Evolutionary conservation across 2,888 invertebrate genomes (phyloP).

Genomic region (Neocrepidodera transversa): DNA sequence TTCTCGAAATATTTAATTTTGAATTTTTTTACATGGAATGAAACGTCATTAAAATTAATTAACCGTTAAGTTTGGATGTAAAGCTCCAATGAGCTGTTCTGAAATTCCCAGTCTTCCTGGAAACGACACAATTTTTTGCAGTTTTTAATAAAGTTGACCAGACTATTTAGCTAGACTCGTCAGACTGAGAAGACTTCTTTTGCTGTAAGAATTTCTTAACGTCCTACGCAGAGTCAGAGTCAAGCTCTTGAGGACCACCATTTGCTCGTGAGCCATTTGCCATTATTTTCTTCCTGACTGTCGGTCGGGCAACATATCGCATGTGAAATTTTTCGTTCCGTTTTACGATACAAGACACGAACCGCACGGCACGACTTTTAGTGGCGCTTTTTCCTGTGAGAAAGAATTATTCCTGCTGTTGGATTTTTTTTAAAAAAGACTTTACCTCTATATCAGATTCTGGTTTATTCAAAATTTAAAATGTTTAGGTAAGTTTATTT

Average conservation of each 20-base stretch:
- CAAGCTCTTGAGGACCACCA: conserved; percentile 10
- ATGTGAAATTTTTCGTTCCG: conserved; percentile 14
- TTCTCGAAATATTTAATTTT: too few relatives aligned
- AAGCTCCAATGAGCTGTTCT: too few relatives aligned
- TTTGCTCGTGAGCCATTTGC: conserved; percentile 4
- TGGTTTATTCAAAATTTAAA: neutral
- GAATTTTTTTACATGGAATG: too few relatives aligned
- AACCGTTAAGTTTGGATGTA: too few relatives aligned
- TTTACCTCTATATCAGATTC: too few relatives aligned
- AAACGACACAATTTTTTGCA: neutral
- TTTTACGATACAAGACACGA: conserved; percentile 10
- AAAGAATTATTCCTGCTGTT: neutral
- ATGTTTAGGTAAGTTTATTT: conserved; percentile 21
- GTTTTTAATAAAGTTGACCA: conserved; percentile 8
- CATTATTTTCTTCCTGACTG: conserved; percentile 11
- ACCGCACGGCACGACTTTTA: conserved; percentile 7
- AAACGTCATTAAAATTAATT: too few relatives aligned
- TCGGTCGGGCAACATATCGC: conserved; percentile 8
- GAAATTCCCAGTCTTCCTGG: too few relatives aligned
- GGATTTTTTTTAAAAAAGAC: too few relatives aligned
- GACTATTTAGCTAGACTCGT: conserved; percentile 29
- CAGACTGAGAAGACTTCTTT: conserved; percentile 33
- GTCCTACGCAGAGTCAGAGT: conserved; percentile 23
- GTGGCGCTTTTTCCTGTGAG: conserved; percentile 4
- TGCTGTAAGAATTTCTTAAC: conserved; percentile 10